These are phyloP conservation scores for Acomys russatus DNA, from an alignment of 2,797 vertebrate genomes.

Conservation along the genomic window DNA sequence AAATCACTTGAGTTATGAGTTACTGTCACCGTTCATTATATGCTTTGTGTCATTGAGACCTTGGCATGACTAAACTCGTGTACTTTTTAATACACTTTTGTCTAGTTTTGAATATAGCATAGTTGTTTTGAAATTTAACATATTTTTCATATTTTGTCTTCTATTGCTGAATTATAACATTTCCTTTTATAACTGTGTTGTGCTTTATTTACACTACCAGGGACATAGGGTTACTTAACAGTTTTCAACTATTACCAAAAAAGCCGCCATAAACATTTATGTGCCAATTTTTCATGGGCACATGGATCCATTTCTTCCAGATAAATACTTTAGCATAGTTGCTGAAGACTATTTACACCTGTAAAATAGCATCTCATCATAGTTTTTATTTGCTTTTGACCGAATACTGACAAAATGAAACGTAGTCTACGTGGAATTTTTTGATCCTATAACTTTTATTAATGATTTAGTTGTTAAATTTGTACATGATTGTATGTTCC, in stretches of 20 bases:
- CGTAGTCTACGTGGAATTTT: not conserved
- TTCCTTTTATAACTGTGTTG: not conserved
- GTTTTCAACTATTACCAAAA: not conserved
- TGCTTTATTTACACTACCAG: not conserved
- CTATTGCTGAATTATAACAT: not conserved
- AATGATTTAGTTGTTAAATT: not conserved
- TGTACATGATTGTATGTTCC: not conserved
- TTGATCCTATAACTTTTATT: not conserved
- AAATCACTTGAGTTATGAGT: not conserved
- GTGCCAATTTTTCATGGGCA: not conserved
- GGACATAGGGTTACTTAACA: not conserved
- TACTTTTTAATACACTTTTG: not conserved
- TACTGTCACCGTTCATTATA: not conserved
- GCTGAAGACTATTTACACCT: not conserved
- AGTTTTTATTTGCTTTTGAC: not conserved
- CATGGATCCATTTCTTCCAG: not conserved
- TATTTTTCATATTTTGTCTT: not conserved
- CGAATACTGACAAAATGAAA: not conserved
- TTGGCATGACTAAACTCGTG: not conserved
- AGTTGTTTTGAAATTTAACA: conserved; percentile 9
- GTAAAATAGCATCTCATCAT: not conserved
- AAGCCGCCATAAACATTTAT: not conserved
- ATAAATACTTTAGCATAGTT: not conserved
- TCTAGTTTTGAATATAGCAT: not conserved
- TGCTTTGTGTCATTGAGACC: not conserved